A percentile compares a stretch with the other conserved stretches of the same genome.
phyloP scores from a whole-genome alignment of 35 echinoderm and acorn worm species.

The Heliocidaris erythrogramma region DNA sequence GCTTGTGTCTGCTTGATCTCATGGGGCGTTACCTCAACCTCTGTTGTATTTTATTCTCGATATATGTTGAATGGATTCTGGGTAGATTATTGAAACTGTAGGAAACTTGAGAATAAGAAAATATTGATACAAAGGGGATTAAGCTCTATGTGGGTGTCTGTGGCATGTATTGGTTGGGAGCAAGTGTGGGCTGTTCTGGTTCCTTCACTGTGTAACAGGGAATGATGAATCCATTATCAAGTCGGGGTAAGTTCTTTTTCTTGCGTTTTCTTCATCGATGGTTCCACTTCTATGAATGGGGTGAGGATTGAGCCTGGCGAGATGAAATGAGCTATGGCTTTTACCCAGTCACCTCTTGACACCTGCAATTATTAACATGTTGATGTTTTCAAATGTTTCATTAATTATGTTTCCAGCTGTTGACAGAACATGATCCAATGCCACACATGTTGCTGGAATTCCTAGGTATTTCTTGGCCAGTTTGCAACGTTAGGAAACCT shows the following conservation, averaged over 20 bases:
- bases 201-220: background rate
- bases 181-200: background rate
- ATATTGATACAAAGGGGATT: slow-evolving; percentile 23
- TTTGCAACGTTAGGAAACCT: too few species aligned
- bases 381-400: too few species aligned
- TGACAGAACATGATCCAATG: too few species aligned
- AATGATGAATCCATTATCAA: slow-evolving; percentile 19
- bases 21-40: background rate
- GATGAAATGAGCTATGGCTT: too few species aligned
- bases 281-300: background rate
- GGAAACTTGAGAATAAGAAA: background rate
- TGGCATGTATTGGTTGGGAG: background rate
- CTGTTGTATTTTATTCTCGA: background rate
- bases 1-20: background rate
- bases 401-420: too few species aligned
- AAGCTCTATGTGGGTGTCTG: background rate
- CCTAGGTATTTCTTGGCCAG: too few species aligned
- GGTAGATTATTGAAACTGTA: background rate
- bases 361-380: too few species aligned
- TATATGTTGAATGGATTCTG: background rate
- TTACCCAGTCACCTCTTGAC: too few species aligned
- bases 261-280: background rate
- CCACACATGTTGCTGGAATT: too few species aligned
- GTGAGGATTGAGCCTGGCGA: too few species aligned
- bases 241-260: background rate